Conservation (phyloP, 1,140 invertebrate species). For the Drosophila busckii region DNA sequence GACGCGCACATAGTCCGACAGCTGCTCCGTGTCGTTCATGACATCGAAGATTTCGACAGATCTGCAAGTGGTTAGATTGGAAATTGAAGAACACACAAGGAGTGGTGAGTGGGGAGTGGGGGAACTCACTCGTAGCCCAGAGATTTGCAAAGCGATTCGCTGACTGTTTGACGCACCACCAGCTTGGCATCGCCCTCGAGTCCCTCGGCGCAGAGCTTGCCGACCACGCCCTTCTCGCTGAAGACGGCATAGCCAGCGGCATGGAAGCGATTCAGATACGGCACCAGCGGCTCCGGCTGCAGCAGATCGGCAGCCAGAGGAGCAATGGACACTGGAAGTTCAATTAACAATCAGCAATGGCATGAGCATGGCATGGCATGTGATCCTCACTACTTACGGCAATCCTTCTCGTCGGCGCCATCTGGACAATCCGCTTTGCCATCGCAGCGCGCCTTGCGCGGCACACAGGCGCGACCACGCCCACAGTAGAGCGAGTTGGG, state of each 20-base stretch:
- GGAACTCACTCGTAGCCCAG: conserved; percentile 86
- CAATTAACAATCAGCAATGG: conserved; percentile 20
- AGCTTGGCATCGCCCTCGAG: conserved; percentile 79
- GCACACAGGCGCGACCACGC: conserved; percentile 86
- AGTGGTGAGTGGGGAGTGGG: not conserved
- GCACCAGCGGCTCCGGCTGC: conserved; percentile 81
- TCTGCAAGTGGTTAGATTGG: conserved; percentile 44
- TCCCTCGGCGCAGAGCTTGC: conserved; percentile 89
- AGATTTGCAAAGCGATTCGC: conserved; percentile 87
- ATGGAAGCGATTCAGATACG: conserved; percentile 84
- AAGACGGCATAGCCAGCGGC: conserved; percentile 89
- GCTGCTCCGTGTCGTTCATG: conserved; percentile 80
- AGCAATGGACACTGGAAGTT: conserved; percentile 84
- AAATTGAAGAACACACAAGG: not conserved
- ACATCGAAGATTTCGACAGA: conserved; percentile 82
- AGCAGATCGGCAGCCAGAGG: conserved; percentile 82
- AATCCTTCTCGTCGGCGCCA: conserved; percentile 91
- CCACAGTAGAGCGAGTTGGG: conserved; percentile 87
- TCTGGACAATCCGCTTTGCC: conserved; percentile 90
- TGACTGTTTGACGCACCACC: conserved; percentile 83
- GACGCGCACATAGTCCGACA: conserved; percentile 86
- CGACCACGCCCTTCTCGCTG: conserved; percentile 88
- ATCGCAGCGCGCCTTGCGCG: conserved; percentile 86
- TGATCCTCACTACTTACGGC: conserved; percentile 83
- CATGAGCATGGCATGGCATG: not conserved